A percentile compares a stretch with the other conserved stretches of the same genome.
Evolutionary conservation across 2,888 invertebrate species (phyloP).

Genomic region (Himalopsyche anomala): DNA sequence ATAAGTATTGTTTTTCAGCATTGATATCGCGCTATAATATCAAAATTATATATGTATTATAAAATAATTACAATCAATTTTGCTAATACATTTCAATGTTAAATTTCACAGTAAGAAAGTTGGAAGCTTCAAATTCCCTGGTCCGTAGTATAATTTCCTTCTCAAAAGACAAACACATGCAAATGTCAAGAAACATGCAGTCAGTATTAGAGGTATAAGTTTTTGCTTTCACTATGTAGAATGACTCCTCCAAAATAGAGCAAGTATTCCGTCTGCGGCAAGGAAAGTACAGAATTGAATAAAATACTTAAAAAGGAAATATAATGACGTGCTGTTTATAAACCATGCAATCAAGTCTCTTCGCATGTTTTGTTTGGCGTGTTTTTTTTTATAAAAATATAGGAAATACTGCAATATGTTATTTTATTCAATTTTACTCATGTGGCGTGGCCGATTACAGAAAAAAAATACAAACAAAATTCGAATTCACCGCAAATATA

Average conservation of each 20-base stretch:
- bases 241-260: neutral
- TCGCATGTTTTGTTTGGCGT: no score
- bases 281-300: neutral
- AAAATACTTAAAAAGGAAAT: neutral
- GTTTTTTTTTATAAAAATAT: no score
- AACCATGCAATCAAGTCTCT: neutral
- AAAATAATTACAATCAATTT: no score
- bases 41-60: no score
- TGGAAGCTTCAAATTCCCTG: neutral
- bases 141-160: neutral
- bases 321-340: neutral
- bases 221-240: slow-evolving; percentile 3
- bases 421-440: no score
- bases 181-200: neutral
- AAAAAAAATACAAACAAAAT: no score
- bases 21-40: no score
- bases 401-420: no score
- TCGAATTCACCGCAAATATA: no score
- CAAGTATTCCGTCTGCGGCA: neutral
- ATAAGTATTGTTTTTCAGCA: no score
- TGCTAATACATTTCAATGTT: no score
- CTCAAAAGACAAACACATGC: slow-evolving; percentile 6
- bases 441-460: no score
- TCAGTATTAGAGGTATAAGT: neutral
- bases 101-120: neutral